phyloP scores from a whole-genome alignment of 2,113 vertebrate species.

The Egretta garzetta region DNA sequence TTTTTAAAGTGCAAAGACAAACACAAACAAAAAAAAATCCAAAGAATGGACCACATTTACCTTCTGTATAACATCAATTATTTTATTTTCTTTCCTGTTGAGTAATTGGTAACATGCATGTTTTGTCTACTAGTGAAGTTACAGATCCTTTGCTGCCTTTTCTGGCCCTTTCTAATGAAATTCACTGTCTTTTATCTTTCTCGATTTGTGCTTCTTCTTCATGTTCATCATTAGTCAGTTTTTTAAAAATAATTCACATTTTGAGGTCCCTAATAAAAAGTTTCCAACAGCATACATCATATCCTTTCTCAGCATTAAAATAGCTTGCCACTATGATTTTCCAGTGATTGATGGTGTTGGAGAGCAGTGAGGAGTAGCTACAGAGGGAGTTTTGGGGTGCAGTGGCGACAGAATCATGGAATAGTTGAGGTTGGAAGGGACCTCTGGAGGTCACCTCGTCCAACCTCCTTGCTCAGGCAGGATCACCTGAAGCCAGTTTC shows the following conservation, averaged over 20 bases:
- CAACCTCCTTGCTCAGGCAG: neutral
- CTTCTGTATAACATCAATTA: neutral
- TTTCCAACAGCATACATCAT: neutral
- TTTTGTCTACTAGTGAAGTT: neutral
- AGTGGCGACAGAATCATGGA: neutral
- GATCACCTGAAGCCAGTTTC: neutral
- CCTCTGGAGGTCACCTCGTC: neutral
- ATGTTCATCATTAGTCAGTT: neutral
- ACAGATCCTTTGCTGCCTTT: neutral
- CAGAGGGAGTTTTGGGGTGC: neutral
- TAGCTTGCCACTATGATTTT: neutral
- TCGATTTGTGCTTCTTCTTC: neutral
- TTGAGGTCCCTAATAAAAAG: neutral
- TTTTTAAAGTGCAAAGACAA: neutral
- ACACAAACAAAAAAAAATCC: neutral
- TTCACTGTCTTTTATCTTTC: neutral
- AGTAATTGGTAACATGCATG: neutral
- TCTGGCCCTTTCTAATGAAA: neutral
- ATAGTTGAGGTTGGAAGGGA: neutral
- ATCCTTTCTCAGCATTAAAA: neutral
- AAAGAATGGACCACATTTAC: neutral
- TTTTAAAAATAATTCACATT: neutral
- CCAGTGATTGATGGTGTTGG: neutral
- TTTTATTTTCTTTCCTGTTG: neutral
- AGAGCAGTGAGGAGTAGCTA: neutral